A percentile compares a stretch with the other conserved stretches of the same genome.
phyloP scores from a whole-genome alignment of 2,797 vertebrate genomes.

The Gymnothorax reevesii region DNA sequence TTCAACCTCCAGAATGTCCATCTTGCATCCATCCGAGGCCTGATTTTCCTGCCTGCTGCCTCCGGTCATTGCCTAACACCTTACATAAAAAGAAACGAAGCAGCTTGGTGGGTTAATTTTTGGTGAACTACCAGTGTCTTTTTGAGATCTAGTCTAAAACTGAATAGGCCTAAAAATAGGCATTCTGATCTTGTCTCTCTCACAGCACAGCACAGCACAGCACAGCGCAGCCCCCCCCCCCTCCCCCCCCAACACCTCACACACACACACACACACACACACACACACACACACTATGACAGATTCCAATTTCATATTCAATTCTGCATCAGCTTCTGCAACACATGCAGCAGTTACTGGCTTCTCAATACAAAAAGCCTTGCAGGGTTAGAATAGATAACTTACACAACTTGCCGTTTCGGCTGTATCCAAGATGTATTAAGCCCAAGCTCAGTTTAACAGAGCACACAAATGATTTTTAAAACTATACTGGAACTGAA shows the following conservation, averaged over 20 bases:
- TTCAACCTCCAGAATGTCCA: not conserved
- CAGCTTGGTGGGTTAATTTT: not conserved
- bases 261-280: too few relatives aligned
- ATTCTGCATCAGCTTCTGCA: not conserved
- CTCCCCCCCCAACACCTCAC: too few relatives aligned
- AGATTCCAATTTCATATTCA: not conserved
- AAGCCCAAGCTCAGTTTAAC: not conserved
- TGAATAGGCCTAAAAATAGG: not conserved
- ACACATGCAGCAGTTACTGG: not conserved
- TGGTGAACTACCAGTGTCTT: too few relatives aligned
- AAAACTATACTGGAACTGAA: not conserved
- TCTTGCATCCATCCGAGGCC: not conserved
- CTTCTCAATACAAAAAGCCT: not conserved
- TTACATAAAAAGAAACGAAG: not conserved
- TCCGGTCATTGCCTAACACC: not conserved
- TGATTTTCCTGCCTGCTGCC: not conserved
- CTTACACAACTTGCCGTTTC: not conserved
- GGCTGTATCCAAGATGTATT: not conserved
- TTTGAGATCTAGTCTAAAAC: too few relatives aligned
- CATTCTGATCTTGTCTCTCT: not conserved
- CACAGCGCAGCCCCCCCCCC: too few relatives aligned
- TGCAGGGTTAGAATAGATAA: not conserved
- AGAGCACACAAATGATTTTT: not conserved
- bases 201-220: too few relatives aligned
- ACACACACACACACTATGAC: too few relatives aligned